These are phyloP conservation scores for Leucopsar rothschildi DNA, from an alignment of 2,113 vertebrate genomes.

Conservation along the genomic window DNA sequence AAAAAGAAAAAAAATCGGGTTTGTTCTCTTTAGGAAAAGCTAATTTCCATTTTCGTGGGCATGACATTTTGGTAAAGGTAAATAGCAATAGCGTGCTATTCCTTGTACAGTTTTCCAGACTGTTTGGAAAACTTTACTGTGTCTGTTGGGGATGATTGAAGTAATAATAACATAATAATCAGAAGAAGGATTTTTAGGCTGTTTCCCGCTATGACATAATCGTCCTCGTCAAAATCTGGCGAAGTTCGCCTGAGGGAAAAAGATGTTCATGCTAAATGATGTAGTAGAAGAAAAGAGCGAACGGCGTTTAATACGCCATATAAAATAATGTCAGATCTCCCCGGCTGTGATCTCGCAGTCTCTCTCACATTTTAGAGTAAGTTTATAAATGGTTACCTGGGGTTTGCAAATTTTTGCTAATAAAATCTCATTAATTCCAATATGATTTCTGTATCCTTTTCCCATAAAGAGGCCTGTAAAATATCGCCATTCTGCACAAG, in stretches of 20 bases:
- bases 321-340: conserved; percentile 50
- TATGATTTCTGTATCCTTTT: conserved; percentile 33
- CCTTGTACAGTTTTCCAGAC: neutral
- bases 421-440: conserved; percentile 44
- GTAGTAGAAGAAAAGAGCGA: conserved; percentile 20
- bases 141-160: neutral
- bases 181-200: conserved; percentile 36
- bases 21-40: neutral
- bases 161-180: neutral
- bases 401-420: conserved; percentile 52
- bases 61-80: neutral
- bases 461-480: conserved; percentile 41
- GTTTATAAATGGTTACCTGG: conserved; percentile 39
- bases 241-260: conserved; percentile 32
- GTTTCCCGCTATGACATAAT: conserved; percentile 35
- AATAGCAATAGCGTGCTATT: neutral
- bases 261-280: conserved; percentile 35
- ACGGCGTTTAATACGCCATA: conserved; percentile 1
- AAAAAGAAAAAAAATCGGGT: fast-evolving
- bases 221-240: conserved; percentile 15
- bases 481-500: neutral
- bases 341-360: neutral
- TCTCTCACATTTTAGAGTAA: neutral
- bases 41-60: neutral
- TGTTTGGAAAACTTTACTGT: neutral